Conservation (phyloP, 30 jellyfish, hydroid and myxozoan genomes). For the Hydra vulgaris region DNA sequence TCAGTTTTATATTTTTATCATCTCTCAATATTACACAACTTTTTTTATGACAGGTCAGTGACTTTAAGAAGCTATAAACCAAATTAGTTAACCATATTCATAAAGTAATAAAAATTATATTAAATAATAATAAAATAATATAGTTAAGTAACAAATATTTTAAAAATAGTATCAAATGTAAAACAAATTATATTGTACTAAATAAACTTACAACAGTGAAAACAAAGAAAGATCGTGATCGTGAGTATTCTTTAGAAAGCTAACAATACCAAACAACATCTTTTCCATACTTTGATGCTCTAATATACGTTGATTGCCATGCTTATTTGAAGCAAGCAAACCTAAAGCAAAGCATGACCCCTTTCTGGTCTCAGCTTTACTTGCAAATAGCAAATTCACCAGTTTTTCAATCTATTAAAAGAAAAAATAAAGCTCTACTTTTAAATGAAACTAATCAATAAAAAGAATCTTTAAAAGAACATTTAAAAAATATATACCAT, state of each 20-base stretch:
- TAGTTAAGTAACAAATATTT: neutral
- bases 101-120: neutral
- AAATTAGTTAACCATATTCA: neutral
- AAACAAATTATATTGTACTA: neutral
- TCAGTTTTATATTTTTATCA: conserved; percentile 31
- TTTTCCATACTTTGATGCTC: conserved; percentile 38
- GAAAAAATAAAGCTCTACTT: neutral
- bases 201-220: neutral
- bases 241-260: conserved; percentile 48
- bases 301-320: conserved; percentile 41
- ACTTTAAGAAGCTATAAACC: conserved; percentile 46
- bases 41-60: conserved; percentile 50
- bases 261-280: conserved; percentile 40
- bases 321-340: conserved; percentile 62
- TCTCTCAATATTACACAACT: conserved; percentile 79
- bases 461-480: neutral
- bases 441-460: too few species aligned
- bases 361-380: conserved; percentile 46
- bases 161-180: neutral
- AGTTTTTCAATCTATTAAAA: conserved; percentile 34
- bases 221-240: neutral
- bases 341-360: conserved; percentile 85
- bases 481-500: conserved; percentile 34
- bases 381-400: conserved; percentile 45
- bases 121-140: neutral